Evolutionary conservation across 2,113 vertebrate genomes (phyloP), one percentile per base, ranked within the genome.

Genomic region (Steatornis caripensis): DNA sequence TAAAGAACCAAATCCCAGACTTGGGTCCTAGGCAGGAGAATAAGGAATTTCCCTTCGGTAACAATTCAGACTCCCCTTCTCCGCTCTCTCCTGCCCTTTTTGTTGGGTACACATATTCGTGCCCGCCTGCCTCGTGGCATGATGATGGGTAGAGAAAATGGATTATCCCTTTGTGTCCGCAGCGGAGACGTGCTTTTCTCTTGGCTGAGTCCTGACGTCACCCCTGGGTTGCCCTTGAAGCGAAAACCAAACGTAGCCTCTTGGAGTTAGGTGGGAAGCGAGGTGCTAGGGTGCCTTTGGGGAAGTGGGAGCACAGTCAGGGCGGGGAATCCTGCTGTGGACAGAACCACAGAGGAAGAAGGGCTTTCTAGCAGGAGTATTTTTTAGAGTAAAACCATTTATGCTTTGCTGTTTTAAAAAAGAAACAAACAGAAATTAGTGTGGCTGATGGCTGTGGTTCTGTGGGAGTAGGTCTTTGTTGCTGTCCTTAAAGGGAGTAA

Each of bases 41-140:
- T 18, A 13, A 62, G 55, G 36, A 37, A 16, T 49, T 80, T 45
- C 58, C 74, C 61, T 49, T 68, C 12, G 68, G 82, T 24, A 30
- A 34, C 24, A 49, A 51, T 29, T 39, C 30, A 5, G 22, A 15
- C 6, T 64, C 45, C 46, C 55, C 6, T 19, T 32, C 75, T 29
- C 53, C 41, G 61, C 60, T 37, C 36, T 37, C 23, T 26, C 34
- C 30, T 22, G 24, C 58, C 84, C n/a, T 51, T 72, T 71, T 39
- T 48, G 15, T 27, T 27, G 46, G 60, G 27, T 24, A 34, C n/a
- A 5, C 24, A 4, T 4, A 1, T 29, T 0, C 5, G 62, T 20
- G 41, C 41, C 55, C 54, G 2, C 76, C 53, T 12, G n/a, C 36
- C 36, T 32, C 4, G 3, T 12, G 70, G 53, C 37, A 1, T 1